Evolutionary conservation across 2,888 invertebrate genomes (phyloP), one percentile per base, ranked within the genome.

Genomic region (Ryuthela nishihirai): DNA sequence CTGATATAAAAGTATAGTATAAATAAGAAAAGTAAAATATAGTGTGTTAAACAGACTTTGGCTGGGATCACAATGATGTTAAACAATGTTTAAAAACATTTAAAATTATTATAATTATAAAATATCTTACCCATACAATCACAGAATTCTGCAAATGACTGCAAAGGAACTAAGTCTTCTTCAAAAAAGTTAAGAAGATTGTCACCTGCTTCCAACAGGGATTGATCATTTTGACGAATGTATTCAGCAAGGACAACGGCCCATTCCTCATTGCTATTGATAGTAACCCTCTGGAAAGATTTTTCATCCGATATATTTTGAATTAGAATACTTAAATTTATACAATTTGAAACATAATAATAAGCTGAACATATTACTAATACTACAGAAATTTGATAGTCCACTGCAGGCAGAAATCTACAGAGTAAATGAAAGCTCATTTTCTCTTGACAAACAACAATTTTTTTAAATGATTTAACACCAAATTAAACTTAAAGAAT

Each of bases 141-240:
- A 76, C 88, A 89, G 80, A 91, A 91, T 78, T 97, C 95, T 6
- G 81, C 82, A 75, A 95, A 87, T 15, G 90, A 88, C 62, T 89
- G 82, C 77, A 93, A 91, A 9, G 92, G 89, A 69, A 94, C 78
- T 70, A 92, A 80, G 74, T 95, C 93, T 69, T 93, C 89, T 36
- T 90, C 87, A 69, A 93, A 88, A 1, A 82, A 80, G 23, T 82
- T 79, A 64, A 97, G 81, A 58, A 95, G 81, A 62, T 82, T 82
- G 73, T 93, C 92, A 10, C 91, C 89, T 12, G 86, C 83, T 73
- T 95, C 94, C 20, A 92, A 79, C 77, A 95, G 82, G 4, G 82
- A 81, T 73, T 92, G 92, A 78, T 98, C 97, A 76, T 91, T 93
- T 74, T 91, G 87, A 2, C 97, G 85, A 70, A 97, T 89, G 74